A percentile compares a stretch with the other conserved stretches of the same genome.
phyloP scores from a whole-genome alignment of 2,888 invertebrate genomes.

The Cerceris ruficornis region DNA sequence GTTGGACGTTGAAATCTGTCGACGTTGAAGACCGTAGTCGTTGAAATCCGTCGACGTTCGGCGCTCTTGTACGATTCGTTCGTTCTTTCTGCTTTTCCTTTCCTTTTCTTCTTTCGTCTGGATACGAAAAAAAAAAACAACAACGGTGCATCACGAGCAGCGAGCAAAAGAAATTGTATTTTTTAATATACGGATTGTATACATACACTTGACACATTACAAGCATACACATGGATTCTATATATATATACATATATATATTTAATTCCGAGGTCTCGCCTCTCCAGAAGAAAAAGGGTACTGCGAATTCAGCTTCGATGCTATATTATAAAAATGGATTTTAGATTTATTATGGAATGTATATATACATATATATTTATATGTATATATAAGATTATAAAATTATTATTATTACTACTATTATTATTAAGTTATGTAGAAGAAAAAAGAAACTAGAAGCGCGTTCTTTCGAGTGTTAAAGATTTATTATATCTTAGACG shows the following conservation, averaged over 20 bases:
- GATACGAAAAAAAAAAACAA: constrained; percentile 25
- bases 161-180: constrained; percentile 64
- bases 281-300: constrained; percentile 40
- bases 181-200: constrained; percentile 55
- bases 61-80: constrained; percentile 23
- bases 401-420: neutral
- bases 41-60: too few relatives aligned
- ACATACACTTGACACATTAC: constrained; percentile 18
- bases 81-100: constrained; percentile 23
- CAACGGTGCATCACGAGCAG: constrained; percentile 40
- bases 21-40: too few relatives aligned
- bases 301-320: constrained; percentile 43
- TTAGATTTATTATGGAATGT: constrained; percentile 28
- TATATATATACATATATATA: constrained; percentile 30
- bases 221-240: constrained; percentile 14
- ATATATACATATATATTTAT: too few relatives aligned
- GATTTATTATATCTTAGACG: constrained; percentile 8
- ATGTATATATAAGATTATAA: too few relatives aligned
- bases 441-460: constrained; percentile 28
- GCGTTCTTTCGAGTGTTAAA: constrained; percentile 24
- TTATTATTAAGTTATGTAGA: constrained; percentile 27
- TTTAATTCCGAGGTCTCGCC: constrained; percentile 43
- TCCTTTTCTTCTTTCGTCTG: constrained; percentile 30
- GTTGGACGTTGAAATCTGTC: too few relatives aligned
- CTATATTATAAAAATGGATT: constrained; percentile 37